Base-by-base conservation (phyloP, 2,888 invertebrate genomes). In the Tiliacea citrago region DNA sequence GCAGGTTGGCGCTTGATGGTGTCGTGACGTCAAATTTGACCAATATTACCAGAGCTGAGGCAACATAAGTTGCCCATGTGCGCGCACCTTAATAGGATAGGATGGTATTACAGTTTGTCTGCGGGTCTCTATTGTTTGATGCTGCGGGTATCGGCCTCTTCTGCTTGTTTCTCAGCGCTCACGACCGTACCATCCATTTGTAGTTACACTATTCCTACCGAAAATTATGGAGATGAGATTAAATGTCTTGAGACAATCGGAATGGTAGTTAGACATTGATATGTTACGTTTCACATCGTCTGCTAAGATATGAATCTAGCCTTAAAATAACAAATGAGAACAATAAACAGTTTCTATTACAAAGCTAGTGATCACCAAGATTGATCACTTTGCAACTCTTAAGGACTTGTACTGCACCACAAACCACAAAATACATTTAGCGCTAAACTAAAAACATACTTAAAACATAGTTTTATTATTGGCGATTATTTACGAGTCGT, bases 51-150 rank as follows among this genome's bases (percentile, higher is more conserved):
- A 29, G 9, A n/a, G 9, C 18, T 21, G 12, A 57, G 16, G 16
- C 42, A 35, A 21, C 42, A 21, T 12, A 24, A 35, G 24, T 77
- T 51, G 62, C 35, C 35, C 21, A 24, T 78, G 62, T 78, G 49
- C n/a, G 5, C n/a, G 18, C 10, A 29, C 10, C 57, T n/a, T 89
- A 88, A 88, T 85, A 83, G 82, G 82, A 83, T 78, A 74, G 83
- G 83, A 85, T 77, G 75, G 79, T 81, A 77, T 81, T 83, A 76
- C 77, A 88, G 84, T 88, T 90, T 87, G 83, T 81, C 82, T 82
- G 72, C 75, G 73, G 81, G 74, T 69, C 71, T 68, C 85, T 77
- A 83, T 90, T 90, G 89, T 90, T 86, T 83, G 73, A 68, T 76
- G 70, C 73, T 60, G 57, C 62, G 61, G 75, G 74, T 72, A 74